Percentiles rank a stretch among this genome's conserved stretches.
Conservation (phyloP, 2,113 vertebrate species). For the Siniperca knerii region DNA sequence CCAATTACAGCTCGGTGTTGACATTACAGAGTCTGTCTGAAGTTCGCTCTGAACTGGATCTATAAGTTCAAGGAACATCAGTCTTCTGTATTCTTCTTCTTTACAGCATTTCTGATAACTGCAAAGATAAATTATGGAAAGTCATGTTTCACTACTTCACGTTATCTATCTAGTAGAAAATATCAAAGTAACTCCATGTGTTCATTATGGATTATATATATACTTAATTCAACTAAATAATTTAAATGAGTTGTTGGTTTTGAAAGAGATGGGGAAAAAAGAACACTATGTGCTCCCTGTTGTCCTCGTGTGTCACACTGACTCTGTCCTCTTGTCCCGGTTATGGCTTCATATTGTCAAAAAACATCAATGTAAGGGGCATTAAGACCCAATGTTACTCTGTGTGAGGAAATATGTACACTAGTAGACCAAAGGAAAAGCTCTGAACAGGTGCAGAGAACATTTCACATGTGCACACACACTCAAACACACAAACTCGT, state of each 20-base stretch:
- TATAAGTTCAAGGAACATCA: conserved; percentile 55
- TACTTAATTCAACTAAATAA: background rate
- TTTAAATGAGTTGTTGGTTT: background rate
- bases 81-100: conserved; percentile 38
- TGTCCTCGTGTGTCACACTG: conserved; percentile 12
- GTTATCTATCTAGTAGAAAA: conserved; percentile 5
- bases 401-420: conserved; percentile 24
- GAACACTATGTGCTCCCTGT: background rate
- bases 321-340: conserved; percentile 15
- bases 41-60: conserved; percentile 6
- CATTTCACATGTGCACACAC: conserved; percentile 31
- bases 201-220: conserved; percentile 19
- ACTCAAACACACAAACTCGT: conserved; percentile 20
- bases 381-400: conserved; percentile 6
- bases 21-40: conserved; percentile 19
- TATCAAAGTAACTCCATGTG: conserved; percentile 2
- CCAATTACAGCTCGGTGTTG: conserved; percentile 12
- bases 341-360: conserved; percentile 22
- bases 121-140: conserved; percentile 10
- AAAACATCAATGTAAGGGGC: background rate
- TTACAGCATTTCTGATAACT: conserved; percentile 33
- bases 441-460: conserved; percentile 50
- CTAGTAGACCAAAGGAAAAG: conserved; percentile 21
- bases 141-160: background rate
- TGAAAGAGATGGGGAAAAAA: background rate